A percentile compares a stretch with the other conserved stretches of the same genome.
These are phyloP conservation scores for Nemurella pictetii DNA, from an alignment of 2,888 invertebrate genomes.

Conservation along the genomic window DNA sequence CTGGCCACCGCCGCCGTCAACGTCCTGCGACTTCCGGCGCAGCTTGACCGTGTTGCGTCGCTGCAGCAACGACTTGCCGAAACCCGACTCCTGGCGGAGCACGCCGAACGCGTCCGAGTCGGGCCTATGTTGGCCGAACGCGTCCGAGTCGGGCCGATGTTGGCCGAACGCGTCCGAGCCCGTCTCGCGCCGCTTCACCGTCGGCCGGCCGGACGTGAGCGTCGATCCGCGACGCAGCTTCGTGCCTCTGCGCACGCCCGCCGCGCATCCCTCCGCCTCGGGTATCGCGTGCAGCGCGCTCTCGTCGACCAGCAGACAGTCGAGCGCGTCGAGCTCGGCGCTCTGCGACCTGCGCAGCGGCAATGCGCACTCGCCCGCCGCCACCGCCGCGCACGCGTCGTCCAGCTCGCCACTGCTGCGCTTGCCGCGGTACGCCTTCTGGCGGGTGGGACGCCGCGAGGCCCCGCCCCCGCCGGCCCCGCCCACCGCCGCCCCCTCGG, in stretches of 20 bases:
- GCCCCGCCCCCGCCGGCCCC: neutral
- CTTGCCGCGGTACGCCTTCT: conserved; percentile 30
- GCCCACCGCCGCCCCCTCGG: conserved; percentile 44
- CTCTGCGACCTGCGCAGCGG: conserved; percentile 33
- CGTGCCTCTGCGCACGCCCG: neutral
- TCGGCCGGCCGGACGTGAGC: conserved; percentile 48
- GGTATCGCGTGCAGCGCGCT: conserved; percentile 34
- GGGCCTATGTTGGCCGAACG: neutral
- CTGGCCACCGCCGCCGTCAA: conserved; percentile 34
- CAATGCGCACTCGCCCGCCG: conserved; percentile 39
- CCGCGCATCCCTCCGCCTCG: conserved; percentile 41
- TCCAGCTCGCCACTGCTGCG: conserved; percentile 11
- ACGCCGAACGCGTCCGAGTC: neutral
- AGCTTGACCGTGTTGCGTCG: conserved; percentile 38
- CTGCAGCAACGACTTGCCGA: conserved; percentile 31
- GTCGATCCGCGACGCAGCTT: conserved; percentile 20
- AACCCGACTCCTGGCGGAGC: neutral
- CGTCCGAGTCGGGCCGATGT: neutral
- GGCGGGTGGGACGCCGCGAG: neutral
- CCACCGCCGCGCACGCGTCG: conserved; percentile 42
- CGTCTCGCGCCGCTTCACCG: conserved; percentile 46
- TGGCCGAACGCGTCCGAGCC: conserved; percentile 31
- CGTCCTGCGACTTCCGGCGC: conserved; percentile 35
- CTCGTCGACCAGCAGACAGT: neutral
- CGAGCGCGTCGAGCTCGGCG: conserved; percentile 22